Conservation (phyloP, 2,113 vertebrate genomes). For the Globicephala melas region DNA sequence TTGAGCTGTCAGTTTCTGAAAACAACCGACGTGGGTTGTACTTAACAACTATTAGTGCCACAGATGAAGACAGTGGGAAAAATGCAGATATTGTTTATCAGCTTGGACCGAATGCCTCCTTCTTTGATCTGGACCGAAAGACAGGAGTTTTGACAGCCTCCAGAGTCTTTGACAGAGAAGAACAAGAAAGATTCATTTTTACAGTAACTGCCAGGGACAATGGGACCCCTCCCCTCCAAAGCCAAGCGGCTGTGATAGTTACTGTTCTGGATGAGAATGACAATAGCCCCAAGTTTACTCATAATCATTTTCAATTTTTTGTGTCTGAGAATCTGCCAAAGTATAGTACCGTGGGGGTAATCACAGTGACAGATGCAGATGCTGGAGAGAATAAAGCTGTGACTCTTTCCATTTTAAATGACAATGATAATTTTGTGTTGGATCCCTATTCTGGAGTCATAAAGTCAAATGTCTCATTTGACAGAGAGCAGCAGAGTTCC, state of each 20-base stretch:
- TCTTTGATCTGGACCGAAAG: slow-evolving; percentile 98
- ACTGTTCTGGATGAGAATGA: slow-evolving; percentile 98
- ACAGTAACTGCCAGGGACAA: slow-evolving; percentile 98
- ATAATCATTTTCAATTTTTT: slow-evolving; percentile 99
- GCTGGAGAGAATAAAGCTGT: slow-evolving; percentile 97
- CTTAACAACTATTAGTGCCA: slow-evolving; percentile 96
- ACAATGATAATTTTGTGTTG: slow-evolving; percentile 98
- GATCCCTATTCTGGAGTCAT: slow-evolving; percentile 97
- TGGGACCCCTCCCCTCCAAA: slow-evolving; percentile 96
- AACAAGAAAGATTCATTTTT: slow-evolving; percentile 97
- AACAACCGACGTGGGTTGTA: slow-evolving; percentile 98
- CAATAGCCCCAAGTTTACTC: slow-evolving; percentile 98
- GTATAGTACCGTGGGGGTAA: slow-evolving; percentile 97
- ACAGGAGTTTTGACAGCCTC: slow-evolving; percentile 97
- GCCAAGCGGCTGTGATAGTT: slow-evolving; percentile 97
- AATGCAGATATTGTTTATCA: slow-evolving; percentile 99
- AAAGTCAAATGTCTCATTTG: slow-evolving; percentile 98
- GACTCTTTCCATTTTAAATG: slow-evolving; percentile 95
- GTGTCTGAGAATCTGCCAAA: slow-evolving; percentile 99
- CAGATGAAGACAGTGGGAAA: slow-evolving; percentile 98
- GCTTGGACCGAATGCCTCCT: slow-evolving; percentile 97
- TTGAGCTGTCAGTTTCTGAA: slow-evolving; percentile 97
- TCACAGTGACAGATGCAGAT: slow-evolving; percentile 97
- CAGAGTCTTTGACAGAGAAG: slow-evolving; percentile 97
- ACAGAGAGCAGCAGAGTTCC: slow-evolving; percentile 97